Percentiles rank a stretch among this genome's conserved stretches.
phyloP scores from a whole-genome alignment of 92 coral and sea anemone species.

The Zoanthus sansibaricus region DNA sequence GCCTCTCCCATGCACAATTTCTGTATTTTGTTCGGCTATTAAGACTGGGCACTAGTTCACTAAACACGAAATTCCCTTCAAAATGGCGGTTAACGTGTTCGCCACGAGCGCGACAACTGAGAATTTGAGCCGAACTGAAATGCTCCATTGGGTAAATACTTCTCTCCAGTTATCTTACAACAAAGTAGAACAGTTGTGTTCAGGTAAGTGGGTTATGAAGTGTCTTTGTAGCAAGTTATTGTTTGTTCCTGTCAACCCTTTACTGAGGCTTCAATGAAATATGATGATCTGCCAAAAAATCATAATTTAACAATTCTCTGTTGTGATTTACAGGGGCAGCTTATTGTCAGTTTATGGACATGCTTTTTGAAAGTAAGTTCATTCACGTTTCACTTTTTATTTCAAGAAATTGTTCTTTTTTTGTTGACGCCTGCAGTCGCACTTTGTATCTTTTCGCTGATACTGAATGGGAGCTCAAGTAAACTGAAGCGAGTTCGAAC shows the following conservation, averaged over 20 bases:
- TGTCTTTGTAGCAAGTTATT: constrained; percentile 21
- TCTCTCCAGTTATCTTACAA: constrained; percentile 84
- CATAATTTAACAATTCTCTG: constrained; percentile 1
- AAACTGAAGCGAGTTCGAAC: constrained; percentile 12
- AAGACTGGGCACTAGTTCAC: constrained; percentile 20
- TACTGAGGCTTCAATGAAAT: constrained; percentile 15
- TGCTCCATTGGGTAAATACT: constrained; percentile 90
- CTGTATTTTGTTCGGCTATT: background rate
- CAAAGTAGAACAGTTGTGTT: constrained; percentile 94
- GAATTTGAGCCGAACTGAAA: constrained; percentile 95
- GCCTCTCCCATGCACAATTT: constrained; percentile 27
- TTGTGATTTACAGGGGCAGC: constrained; percentile 86
- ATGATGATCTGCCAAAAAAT: constrained; percentile 7
- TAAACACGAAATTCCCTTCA: background rate
- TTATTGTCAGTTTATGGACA: constrained; percentile 98
- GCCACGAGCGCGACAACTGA: constrained; percentile 83
- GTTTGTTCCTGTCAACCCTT: constrained; percentile 41
- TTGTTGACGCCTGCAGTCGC: background rate
- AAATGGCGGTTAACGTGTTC: constrained; percentile 89
- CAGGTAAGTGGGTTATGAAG: constrained; percentile 72
- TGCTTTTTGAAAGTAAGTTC: constrained; percentile 94
- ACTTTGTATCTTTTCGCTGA: background rate
- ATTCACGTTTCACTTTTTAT: background rate
- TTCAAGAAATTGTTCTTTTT: background rate
- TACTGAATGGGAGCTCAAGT: background rate